Conservation (phyloP, 2,113 vertebrate genomes). For the human region DNA sequence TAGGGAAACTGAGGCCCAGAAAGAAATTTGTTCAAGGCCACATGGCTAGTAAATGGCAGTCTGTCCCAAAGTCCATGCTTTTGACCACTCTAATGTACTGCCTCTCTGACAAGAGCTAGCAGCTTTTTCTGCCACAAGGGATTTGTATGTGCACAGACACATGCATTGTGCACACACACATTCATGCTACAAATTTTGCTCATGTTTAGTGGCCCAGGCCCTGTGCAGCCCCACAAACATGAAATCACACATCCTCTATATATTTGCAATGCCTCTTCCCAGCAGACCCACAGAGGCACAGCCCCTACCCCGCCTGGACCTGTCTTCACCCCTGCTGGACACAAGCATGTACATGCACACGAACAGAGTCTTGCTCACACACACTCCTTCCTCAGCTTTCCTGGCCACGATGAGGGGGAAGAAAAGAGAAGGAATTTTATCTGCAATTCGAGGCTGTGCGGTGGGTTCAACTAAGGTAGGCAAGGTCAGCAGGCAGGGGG, state of each 20-base stretch:
- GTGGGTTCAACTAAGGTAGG: neutral
- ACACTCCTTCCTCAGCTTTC: neutral
- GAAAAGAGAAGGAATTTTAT: slow-evolving; percentile 46
- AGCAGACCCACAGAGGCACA: neutral
- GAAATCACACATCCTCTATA: neutral
- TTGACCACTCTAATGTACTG: neutral
- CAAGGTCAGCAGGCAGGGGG: slow-evolving; percentile 43
- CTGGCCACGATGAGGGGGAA: neutral
- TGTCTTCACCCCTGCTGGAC: neutral
- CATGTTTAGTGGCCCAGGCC: neutral
- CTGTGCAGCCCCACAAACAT: neutral
- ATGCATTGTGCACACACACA: neutral
- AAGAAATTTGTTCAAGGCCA: neutral
- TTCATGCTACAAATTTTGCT: neutral
- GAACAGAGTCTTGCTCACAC: neutral
- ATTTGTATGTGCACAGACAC: neutral
- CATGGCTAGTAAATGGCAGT: neutral
- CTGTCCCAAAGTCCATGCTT: neutral
- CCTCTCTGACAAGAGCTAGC: neutral
- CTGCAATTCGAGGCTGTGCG: neutral
- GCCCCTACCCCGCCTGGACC: neutral
- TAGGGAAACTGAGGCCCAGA: neutral
- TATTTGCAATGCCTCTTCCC: neutral
- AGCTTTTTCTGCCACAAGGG: neutral
- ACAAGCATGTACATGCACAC: neutral